These are phyloP conservation scores for Pterophyllum scalare DNA, from an alignment of 2,113 vertebrate genomes.

Conservation along the genomic window DNA sequence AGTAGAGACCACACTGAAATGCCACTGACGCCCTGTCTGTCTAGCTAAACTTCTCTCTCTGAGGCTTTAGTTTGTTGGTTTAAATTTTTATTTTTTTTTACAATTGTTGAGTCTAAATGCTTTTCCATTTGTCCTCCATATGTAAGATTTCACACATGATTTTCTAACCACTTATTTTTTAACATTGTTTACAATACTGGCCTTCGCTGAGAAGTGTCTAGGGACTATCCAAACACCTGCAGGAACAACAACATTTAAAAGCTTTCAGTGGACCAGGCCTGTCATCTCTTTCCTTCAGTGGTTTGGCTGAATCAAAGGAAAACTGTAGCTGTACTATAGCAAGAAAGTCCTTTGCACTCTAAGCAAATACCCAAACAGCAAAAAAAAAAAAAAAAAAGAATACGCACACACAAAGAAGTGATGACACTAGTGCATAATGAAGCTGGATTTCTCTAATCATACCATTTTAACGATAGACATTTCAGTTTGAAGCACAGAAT, in stretches of 20 bases:
- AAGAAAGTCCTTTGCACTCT: slow-evolving; percentile 33
- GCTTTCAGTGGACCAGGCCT: slow-evolving; percentile 63
- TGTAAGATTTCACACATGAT: slow-evolving; percentile 9
- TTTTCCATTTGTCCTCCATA: slow-evolving; percentile 21
- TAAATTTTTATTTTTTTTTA: slow-evolving; percentile 12
- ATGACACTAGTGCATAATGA: slow-evolving; percentile 24
- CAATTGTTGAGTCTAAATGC: slow-evolving; percentile 22
- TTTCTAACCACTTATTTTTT: slow-evolving; percentile 22
- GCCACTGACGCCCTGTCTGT: slow-evolving; percentile 18
- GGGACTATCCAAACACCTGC: slow-evolving; percentile 66
- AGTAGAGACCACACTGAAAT: slow-evolving; percentile 38
- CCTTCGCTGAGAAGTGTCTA: slow-evolving; percentile 21
- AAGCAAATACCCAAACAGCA: slow-evolving; percentile 24
- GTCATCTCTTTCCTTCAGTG: slow-evolving; percentile 55
- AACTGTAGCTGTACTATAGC: slow-evolving; percentile 41
- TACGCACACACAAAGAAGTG: slow-evolving; percentile 10
- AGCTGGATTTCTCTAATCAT: slow-evolving; percentile 29
- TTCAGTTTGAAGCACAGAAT: slow-evolving; percentile 24
- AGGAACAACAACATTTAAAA: slow-evolving; percentile 75
- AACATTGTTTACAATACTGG: slow-evolving; percentile 43
- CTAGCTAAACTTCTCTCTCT: slow-evolving; percentile 20
- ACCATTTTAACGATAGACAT: slow-evolving; percentile 20
- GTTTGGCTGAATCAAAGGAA: slow-evolving; percentile 70
- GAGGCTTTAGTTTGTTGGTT: slow-evolving; percentile 6
- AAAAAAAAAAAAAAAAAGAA: neutral